A percentile compares a stretch with the other conserved stretches of the same genome.
These are phyloP conservation scores for Eupeodes corollae DNA, from an alignment of 1,140 invertebrate genomes.

Conservation along the genomic window DNA sequence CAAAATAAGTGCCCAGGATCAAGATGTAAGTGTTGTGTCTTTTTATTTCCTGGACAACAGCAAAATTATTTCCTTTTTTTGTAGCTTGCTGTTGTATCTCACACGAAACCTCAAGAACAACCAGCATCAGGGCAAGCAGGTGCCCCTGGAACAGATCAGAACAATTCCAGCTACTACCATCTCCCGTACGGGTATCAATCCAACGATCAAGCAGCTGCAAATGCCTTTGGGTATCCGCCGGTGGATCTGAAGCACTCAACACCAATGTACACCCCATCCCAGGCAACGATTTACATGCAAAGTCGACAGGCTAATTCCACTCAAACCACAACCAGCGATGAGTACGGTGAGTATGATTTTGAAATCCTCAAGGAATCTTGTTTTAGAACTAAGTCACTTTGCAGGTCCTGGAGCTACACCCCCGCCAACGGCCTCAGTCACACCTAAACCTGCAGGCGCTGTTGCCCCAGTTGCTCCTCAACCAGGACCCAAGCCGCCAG, in stretches of 20 bases:
- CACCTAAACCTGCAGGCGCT: too few species aligned
- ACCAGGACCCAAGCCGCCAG: not conserved
- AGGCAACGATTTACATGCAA: constrained; percentile 23
- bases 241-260: constrained; percentile 1
- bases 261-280: constrained; percentile 1
- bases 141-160: not conserved
- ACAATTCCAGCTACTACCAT: constrained; percentile 19
- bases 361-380: too few species aligned
- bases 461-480: too few species aligned
- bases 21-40: constrained; percentile 21
- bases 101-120: constrained; percentile 15
- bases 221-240: constrained; percentile 1
- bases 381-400: too few species aligned
- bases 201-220: constrained; percentile 3
- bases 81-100: constrained; percentile 28
- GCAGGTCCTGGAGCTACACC: too few species aligned
- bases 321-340: constrained; percentile 26
- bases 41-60: not conserved
- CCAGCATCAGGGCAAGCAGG: not conserved
- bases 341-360: constrained; percentile 7
- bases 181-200: constrained; percentile 30
- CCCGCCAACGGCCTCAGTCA: not conserved
- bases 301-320: constrained; percentile 27
- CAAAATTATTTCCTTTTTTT: not conserved
- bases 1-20: constrained; percentile 28